Evolutionary conservation across 2,797 vertebrate species (phyloP), one percentile per base, ranked within the genome.

Genomic region (Prionace glauca): DNA sequence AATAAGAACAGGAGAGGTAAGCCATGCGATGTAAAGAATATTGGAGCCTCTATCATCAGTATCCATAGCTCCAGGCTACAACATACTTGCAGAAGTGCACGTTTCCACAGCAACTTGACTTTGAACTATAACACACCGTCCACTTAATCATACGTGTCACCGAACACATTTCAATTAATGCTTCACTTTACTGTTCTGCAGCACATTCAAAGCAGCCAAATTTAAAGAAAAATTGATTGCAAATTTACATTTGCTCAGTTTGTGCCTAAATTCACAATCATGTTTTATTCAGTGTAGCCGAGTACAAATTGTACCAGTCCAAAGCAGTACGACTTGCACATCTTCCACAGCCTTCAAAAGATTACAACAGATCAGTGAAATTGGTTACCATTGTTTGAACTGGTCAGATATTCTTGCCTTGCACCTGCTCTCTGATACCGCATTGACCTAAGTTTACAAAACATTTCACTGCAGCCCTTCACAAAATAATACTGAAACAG

Each of bases 351-450:
- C 60, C 56, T 91, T n/a, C 60, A 65, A 62, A 62, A 92, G 62
- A 92, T 69, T 91, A 65, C 65, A 92, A 92, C 65, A 65, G 16
- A 69, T 65, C 90, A 92, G 18, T 67, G 90, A 92, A 92, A 36
- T 69, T 67, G 90, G n/a, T 92, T 18, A 92, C 16, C 4, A 36
- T 62, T 36, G 32, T n/a, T 90, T 91, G 36, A 81, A 84, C 10
- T 84, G 90, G 32, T 67, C 90, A 41, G 62, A 62, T n/a, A 24
- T 92, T 92, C 11, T 24, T 67, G 90, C 20, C 32, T 69, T 92
- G 20, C 20, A 45, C 81, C 22, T 16, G 56, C 56, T 90, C 56
- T 90, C 45, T 24, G 3, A 0, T 36, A 56, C 11, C 62, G 87
- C 87, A 90, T 18, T 62, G 56, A 67, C 18, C 32, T 29, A 91